Conservation (phyloP, 2,888 invertebrate species). For the Physocephala rufipes region DNA sequence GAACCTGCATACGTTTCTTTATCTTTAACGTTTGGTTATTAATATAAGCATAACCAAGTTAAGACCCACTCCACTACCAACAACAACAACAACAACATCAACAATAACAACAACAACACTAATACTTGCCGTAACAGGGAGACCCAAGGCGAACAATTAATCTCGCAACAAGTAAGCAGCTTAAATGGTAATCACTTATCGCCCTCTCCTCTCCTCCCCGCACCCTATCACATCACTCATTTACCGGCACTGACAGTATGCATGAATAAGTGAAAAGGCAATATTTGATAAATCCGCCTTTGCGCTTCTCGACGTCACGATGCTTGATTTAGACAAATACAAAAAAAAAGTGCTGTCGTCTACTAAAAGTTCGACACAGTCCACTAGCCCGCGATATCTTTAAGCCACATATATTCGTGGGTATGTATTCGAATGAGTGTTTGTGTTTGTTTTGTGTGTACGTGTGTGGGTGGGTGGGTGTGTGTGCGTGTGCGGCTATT, state of each 20-base stretch:
- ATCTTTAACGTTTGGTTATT: too few species aligned
- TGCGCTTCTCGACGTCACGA: neutral
- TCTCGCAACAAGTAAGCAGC: slow-evolving; percentile 50
- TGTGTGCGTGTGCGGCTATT: too few species aligned
- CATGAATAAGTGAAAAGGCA: neutral
- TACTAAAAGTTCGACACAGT: slow-evolving; percentile 3
- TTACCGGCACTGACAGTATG: too few species aligned
- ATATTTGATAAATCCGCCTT: neutral
- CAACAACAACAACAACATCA: neutral
- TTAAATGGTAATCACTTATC: slow-evolving; percentile 51
- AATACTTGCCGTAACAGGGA: slow-evolving; percentile 4
- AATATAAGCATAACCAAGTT: too few species aligned
- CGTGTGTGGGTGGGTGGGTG: neutral
- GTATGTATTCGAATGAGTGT: neutral
- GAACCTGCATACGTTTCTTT: too few species aligned
- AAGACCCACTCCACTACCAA: neutral
- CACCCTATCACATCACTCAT: neutral
- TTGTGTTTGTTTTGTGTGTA: slow-evolving; percentile 1
- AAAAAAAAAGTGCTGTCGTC: neutral
- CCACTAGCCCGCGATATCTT: neutral
- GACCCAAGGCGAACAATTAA: slow-evolving; percentile 42
- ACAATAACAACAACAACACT: slow-evolving; percentile 16
- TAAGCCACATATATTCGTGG: too few species aligned
- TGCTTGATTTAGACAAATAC: neutral
- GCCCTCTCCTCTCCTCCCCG: slow-evolving; percentile 35